These are phyloP conservation scores for Pterostichus niger DNA, from an alignment of 2,888 invertebrate species.

Conservation along the genomic window DNA sequence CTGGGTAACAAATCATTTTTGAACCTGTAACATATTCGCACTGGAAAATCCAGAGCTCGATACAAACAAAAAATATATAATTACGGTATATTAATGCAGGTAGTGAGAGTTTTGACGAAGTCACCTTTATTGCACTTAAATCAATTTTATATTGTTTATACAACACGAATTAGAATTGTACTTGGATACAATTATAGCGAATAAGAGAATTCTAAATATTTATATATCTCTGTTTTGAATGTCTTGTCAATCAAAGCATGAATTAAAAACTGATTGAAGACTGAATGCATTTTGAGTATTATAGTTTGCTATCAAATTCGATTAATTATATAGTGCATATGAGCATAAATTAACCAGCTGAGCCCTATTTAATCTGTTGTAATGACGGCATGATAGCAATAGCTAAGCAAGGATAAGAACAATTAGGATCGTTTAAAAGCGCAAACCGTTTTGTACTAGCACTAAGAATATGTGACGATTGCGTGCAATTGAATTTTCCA, in stretches of 20 bases:
- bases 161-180: conserved; percentile 7
- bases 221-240: neutral
- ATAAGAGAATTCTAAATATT: conserved; percentile 12
- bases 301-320: conserved; percentile 24
- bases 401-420: conserved; percentile 19
- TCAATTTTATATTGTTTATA: neutral
- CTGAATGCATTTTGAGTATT: conserved; percentile 5
- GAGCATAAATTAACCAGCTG: conserved; percentile 40
- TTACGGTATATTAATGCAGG: conserved; percentile 15
- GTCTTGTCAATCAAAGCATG: neutral
- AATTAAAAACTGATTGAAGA: neutral
- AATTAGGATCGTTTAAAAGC: conserved; percentile 45
- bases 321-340: neutral
- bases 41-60: conserved; percentile 10
- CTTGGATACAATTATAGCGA: neutral
- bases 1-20: conserved; percentile 22
- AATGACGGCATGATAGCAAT: conserved; percentile 8
- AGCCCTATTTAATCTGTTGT: conserved; percentile 40
- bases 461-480: conserved; percentile 23
- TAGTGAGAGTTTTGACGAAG: neutral
- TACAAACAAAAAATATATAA: conserved; percentile 21
- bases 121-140: neutral
- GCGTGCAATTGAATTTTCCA: conserved; percentile 16
- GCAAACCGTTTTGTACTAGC: conserved; percentile 28
- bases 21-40: conserved; percentile 29